Evolutionary conservation across 2,113 vertebrate species (phyloP).

Genomic region (Diglossa brunneiventris): DNA sequence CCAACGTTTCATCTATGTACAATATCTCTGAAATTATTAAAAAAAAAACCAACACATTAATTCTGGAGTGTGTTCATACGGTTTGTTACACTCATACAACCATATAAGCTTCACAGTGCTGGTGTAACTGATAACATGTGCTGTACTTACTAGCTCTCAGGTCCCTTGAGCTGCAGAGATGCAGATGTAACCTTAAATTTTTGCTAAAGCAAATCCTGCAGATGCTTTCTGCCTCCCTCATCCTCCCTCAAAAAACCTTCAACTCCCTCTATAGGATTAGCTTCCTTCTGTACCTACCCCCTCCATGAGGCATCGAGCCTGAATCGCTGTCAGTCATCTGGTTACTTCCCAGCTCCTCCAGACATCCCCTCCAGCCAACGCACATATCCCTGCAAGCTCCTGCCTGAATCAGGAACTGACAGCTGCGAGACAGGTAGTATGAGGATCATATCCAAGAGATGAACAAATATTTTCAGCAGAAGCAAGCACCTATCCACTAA

Average conservation of each 20-base stretch:
- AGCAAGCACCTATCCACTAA: background rate
- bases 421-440: background rate
- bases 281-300: background rate
- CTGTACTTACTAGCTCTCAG: background rate
- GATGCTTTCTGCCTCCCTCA: background rate
- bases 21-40: background rate
- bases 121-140: background rate
- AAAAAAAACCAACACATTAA: background rate
- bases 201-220: constrained; percentile 12
- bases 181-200: constrained; percentile 20
- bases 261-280: constrained; percentile 25
- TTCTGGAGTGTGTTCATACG: background rate
- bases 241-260: background rate
- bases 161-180: background rate
- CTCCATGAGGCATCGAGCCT: background rate
- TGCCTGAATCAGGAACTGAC: background rate
- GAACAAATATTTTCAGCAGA: background rate
- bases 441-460: background rate
- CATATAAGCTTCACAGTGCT: background rate
- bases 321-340: constrained; percentile 5
- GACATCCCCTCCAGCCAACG: constrained; percentile 8
- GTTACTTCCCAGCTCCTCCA: constrained; percentile 23
- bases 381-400: background rate
- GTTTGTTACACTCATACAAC: background rate
- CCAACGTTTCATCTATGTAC: background rate